Evolutionary conservation across 2,113 vertebrate genomes (phyloP).

Genomic region (Taxidea taxus): DNA sequence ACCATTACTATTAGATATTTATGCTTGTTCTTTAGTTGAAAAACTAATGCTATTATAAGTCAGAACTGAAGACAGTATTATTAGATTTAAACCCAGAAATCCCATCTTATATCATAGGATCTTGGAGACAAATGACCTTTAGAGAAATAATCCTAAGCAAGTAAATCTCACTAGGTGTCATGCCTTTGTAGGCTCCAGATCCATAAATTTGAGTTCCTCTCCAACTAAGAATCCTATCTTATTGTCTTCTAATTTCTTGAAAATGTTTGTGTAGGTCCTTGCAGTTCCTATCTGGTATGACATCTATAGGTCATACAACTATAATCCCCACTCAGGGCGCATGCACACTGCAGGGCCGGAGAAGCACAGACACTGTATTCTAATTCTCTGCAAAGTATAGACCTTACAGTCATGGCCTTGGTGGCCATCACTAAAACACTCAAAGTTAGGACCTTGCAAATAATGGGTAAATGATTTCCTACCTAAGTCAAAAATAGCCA

Average conservation of each 20-base stretch:
- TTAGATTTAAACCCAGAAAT: conserved; percentile 1
- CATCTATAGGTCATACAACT: background rate
- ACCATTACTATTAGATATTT: background rate
- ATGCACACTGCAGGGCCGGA: background rate
- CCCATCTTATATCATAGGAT: background rate
- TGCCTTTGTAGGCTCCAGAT: background rate
- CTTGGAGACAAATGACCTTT: background rate
- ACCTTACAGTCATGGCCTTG: background rate
- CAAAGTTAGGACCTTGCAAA: background rate
- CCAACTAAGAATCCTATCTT: background rate
- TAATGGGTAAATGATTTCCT: background rate
- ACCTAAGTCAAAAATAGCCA: background rate
- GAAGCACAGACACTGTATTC: background rate
- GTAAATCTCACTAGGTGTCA: background rate
- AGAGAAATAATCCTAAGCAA: conserved; percentile 15
- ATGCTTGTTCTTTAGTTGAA: background rate
- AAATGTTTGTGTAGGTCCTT: background rate
- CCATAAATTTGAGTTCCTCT: background rate
- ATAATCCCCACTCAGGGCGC: background rate
- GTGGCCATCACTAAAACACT: background rate
- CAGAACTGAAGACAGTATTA: background rate
- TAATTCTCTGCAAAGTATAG: background rate
- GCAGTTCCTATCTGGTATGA: background rate
- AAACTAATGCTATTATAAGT: conserved; percentile 6
- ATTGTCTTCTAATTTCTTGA: background rate